phyloP scores from a whole-genome alignment of 2,797 vertebrate species.

The Ceyx erithaca region DNA sequence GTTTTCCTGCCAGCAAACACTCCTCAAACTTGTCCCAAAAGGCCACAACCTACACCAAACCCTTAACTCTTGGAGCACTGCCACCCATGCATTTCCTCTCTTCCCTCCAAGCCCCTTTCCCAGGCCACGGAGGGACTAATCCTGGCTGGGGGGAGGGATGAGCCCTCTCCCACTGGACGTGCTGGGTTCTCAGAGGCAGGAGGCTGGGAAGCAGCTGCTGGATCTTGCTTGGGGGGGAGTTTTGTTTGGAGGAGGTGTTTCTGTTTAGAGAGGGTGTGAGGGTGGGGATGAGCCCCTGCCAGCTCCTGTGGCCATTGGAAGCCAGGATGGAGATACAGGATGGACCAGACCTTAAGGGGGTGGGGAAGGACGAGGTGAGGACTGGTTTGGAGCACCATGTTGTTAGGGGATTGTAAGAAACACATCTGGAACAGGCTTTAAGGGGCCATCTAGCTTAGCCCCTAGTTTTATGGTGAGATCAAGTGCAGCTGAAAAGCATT shows the following conservation, averaged over 20 bases:
- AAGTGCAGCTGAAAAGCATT: slow-evolving; percentile 22
- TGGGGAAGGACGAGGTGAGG: not conserved
- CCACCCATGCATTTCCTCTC: not conserved
- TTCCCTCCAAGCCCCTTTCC: not conserved
- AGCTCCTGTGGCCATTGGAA: accelerated
- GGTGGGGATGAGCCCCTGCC: not conserved
- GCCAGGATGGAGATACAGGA: accelerated
- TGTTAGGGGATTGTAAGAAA: not conserved
- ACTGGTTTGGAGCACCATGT: accelerated
- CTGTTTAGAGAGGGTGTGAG: not conserved
- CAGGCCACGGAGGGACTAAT: not conserved
- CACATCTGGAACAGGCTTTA: not conserved
- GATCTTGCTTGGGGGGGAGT: not conserved
- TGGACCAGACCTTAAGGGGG: not conserved
- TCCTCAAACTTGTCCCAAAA: not conserved
- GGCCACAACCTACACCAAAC: not conserved
- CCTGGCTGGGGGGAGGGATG: not conserved
- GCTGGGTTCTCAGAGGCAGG: not conserved
- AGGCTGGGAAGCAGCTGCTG: slow-evolving; percentile 38
- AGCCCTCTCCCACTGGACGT: not conserved
- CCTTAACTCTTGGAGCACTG: not conserved
- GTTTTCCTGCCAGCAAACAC: not conserved
- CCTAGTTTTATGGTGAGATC: not conserved
- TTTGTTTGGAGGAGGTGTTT: slow-evolving; percentile 23
- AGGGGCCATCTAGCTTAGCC: not conserved